Percentiles rank a stretch among this genome's conserved stretches.
These are phyloP conservation scores for Hipposideros larvatus DNA, from an alignment of 2,797 vertebrate species.

Conservation along the genomic window DNA sequence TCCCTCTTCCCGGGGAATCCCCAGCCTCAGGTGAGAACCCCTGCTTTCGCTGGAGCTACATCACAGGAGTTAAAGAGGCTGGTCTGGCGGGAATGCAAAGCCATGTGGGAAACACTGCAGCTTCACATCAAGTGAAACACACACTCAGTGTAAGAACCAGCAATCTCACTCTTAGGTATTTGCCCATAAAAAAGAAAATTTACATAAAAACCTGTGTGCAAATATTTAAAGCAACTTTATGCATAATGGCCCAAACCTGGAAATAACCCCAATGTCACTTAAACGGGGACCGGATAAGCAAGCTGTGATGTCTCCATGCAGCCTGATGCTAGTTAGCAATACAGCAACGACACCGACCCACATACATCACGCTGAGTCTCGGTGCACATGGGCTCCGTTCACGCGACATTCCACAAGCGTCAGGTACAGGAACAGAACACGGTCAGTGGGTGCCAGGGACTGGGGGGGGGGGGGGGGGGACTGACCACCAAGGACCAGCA, in stretches of 20 bases:
- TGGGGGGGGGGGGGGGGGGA: too few species aligned
- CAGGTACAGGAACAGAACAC: background rate
- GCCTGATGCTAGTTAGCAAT: background rate
- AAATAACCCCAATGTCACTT: background rate
- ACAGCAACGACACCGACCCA: background rate
- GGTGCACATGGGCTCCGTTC: too few species aligned
- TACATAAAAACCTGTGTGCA: background rate
- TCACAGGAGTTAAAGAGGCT: background rate
- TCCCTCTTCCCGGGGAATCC: background rate
- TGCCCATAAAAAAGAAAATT: background rate
- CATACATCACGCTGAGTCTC: background rate
- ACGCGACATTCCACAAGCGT: background rate
- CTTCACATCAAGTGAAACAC: background rate
- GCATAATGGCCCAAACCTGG: background rate
- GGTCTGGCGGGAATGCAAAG: background rate
- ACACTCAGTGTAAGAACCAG: too few species aligned
- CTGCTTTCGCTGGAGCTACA: background rate
- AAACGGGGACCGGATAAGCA: rapidly evolving
- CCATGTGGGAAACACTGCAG: too few species aligned
- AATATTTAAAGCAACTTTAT: background rate
- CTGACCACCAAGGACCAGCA: background rate
- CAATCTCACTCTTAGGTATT: background rate
- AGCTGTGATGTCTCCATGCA: rapidly evolving
- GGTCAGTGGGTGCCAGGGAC: too few species aligned
- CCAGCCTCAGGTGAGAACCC: background rate